Base-by-base conservation (phyloP, 2,888 invertebrate species). In the Cryptops parisi region DNA sequence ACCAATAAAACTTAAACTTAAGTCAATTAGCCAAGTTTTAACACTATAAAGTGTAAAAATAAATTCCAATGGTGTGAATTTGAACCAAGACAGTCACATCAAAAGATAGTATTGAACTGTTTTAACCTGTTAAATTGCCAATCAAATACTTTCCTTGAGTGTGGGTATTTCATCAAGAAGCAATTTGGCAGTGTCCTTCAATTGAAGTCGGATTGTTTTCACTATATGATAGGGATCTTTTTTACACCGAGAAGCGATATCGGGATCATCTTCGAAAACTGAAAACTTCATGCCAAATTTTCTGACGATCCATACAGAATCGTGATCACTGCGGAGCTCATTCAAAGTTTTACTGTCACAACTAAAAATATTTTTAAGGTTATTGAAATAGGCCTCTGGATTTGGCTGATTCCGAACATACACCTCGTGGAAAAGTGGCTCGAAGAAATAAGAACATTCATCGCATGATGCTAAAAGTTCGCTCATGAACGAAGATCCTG, bases 161-260 rank as follows among this genome's bases (percentile, higher is more conserved):
- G 39, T 27, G 1, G 6, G 12, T n/a, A 24, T 26, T 6, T 23
- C 3, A 1, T 40, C 40, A 12, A 47, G 24, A 25, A 55, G 3
- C 9, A 38, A 24, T 2, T 38, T 15, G 1, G 43, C 55, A n/a
- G n/a, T n/a, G 2, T 53, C 47, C n/a, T 9, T 2, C 1, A 55
- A 6, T 23, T 51, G 38, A 19, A 54, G 23, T 25, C 56, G 45
- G 47, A 54, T 54, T n/a, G 53, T 54, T 43, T 56, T 56, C n/a
- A 40, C 33, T 3, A 56, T 51, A 2, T 40, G 49, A 12, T 50
- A 26, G 2, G 2, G 15, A 22, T 44, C 47, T 17, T 15, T 26
- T 4, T 23, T 4, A 44, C 56, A 56, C 12, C 46, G 39, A 15
- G 53, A n/a, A 4, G 15, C 44, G 15, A 15, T 44, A 38, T 54